Evolutionary conservation across 2,888 invertebrate genomes (phyloP).

Genomic region (Osmoderma eremita): DNA sequence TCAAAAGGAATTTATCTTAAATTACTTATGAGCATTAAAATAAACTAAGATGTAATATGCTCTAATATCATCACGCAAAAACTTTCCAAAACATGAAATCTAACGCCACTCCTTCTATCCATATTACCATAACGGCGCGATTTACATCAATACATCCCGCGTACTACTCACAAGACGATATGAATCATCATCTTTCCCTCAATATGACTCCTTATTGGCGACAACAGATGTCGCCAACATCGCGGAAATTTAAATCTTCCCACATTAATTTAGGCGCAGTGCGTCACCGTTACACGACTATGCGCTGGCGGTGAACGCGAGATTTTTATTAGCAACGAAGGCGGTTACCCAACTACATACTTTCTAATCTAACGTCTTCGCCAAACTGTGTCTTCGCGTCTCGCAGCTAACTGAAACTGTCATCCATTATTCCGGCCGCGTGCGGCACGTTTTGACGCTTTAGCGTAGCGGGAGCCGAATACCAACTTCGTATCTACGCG

Average conservation of each 20-base stretch:
- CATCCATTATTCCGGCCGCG: conserved; percentile 4
- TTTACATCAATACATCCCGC: no score
- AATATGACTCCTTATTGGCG: neutral
- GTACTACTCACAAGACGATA: no score
- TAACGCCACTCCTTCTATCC: no score
- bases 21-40: no score
- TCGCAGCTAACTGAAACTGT: neutral
- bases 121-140: no score
- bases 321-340: neutral
- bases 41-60: no score
- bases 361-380: neutral
- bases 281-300: neutral
- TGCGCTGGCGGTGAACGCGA: neutral
- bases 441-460: neutral
- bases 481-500: no score
- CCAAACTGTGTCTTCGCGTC: neutral
- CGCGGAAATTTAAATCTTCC: neutral
- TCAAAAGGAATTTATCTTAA: no score
- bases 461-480: no score
- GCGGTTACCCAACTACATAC: neutral
- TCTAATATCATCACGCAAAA: no score
- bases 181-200: no score
- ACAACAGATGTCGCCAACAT: neutral
- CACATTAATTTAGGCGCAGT: neutral
- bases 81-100: no score